Evolutionary conservation across 1,140 invertebrate species (phyloP), one percentile per base, ranked within the genome.

Genomic region (Nephotettix cincticeps): DNA sequence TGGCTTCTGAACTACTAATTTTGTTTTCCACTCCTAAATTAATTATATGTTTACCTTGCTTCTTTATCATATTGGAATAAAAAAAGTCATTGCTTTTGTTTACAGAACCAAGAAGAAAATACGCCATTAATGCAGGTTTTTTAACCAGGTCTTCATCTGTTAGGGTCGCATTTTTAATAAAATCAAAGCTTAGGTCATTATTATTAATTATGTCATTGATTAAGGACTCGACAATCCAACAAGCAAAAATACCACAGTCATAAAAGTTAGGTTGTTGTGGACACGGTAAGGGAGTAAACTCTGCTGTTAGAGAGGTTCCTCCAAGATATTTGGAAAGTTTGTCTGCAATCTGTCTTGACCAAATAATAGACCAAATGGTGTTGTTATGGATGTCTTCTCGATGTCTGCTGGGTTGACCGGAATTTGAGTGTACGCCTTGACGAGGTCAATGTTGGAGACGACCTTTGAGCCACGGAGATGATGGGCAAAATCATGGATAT

Each of bases 161-260:
- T 51, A 51, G 3, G 19, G 14, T 51, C 3, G 47, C 19, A 6
- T 51, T 51, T 51, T 51, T 6, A n/a, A 51, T 9, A n/a, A 51
- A 51, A 4, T 51, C 4, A 11, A 51, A 51, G n/a, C 19, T 51
- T 19, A 51, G 3, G 4, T 4, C 4, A 3, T 51, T 21, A 51
- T 51, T n/a, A 4, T 51, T n/a, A 4, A 51, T 4, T 19, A 51
- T 51, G 19, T 51, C 47, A 4, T 51, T 2, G 19, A 51, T n/a
- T 21, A 51, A 3, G 19, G 47, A 51, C 47, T 51, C 47, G 4
- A 51, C n/a, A 4, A 51, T 9, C 47, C 47, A 51, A 21, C 47
- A 51, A 51, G 47, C n/a, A n/a, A 51, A 51, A 11, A 51, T 51
- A 11, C 47, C 47, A 51, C 47, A 51, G 21, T 51, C 47, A n/a